phyloP scores from a whole-genome alignment of 2,888 invertebrate genomes.

The Euzetes globulus region DNA sequence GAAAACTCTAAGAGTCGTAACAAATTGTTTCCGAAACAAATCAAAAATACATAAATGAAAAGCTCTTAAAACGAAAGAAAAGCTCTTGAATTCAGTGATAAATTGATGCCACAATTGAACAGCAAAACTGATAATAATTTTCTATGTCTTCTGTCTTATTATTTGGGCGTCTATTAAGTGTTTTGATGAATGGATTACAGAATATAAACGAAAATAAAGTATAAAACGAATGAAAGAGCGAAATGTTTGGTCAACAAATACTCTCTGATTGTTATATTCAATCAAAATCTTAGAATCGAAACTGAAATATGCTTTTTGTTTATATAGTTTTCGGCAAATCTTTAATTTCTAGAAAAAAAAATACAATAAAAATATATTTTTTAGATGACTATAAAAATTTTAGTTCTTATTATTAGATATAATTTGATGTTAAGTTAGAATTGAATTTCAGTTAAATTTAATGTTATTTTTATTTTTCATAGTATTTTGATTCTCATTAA shows the following conservation, averaged over 20 bases:
- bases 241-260: background rate
- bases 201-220: background rate
- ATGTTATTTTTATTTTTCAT: no score
- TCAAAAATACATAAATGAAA: background rate
- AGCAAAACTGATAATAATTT: background rate
- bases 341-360: background rate
- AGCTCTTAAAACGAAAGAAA: background rate
- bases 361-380: no score
- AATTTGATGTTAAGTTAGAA: no score
- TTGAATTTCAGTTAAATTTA: no score
- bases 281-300: background rate
- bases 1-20: background rate
- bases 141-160: background rate
- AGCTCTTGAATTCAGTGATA: background rate
- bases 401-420: no score
- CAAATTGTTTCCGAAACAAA: background rate
- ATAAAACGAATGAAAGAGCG: background rate
- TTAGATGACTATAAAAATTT: no score
- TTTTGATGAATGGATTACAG: background rate
- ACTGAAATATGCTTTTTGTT: background rate
- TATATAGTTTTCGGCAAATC: background rate
- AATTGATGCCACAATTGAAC: background rate
- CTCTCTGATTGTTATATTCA: background rate
- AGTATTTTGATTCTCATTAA: no score
- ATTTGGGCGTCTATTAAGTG: background rate